Base-by-base conservation (phyloP, 2,888 invertebrate species). In the Lagria hirta region DNA sequence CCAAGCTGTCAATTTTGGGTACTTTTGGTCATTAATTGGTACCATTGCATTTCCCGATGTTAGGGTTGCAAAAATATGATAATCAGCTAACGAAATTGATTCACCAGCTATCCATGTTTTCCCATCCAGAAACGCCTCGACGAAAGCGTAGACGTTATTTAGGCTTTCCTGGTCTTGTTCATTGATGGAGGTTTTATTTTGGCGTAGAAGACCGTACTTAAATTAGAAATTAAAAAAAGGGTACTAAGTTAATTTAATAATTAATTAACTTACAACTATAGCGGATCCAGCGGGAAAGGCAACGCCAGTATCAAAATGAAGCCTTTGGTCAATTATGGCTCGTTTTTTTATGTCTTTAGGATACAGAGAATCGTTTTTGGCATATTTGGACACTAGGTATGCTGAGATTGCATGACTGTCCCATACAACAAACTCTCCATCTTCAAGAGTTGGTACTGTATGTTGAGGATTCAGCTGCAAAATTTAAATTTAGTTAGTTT, bases 331-430 rank as follows among this genome's bases (percentile, higher is more conserved):
- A 2, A 54, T 24, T 4, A 43, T n/a, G 4, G 54, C 49, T 10
- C 49, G 63, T 36, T 64, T 68, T 42, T 72, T 67, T 1, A 71
- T 66, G 37, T 80, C 78, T 8, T 62, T 70, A 0, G 81, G 80
- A 55, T 79, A 80, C 1, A 84, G 68, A 3, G 71, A 62, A 47
- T 80, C 76, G 23, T 76, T 71, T 7, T 70, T 66, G 12, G 71
- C 75, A 51, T 81, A 83, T 63, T 80, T 79, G 24, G 71, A 73
- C 22, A 81, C 79, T 37, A 86, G 66, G 61, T 84, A 83, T 0
- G 76, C 63, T 28, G 69, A 74, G 53, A 85, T 84, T 1, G 81
- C 83, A 55, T 84, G 83, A 40, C 84, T 84, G 60, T 86, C 86
- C 71, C 73, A 73, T 7, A 80, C 66, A 14, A 75, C 73, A 7